A percentile compares a stretch with the other conserved stretches of the same genome.
phyloP scores from a whole-genome alignment of 2,797 vertebrate species.

The Hydrolagus colliei region DNA sequence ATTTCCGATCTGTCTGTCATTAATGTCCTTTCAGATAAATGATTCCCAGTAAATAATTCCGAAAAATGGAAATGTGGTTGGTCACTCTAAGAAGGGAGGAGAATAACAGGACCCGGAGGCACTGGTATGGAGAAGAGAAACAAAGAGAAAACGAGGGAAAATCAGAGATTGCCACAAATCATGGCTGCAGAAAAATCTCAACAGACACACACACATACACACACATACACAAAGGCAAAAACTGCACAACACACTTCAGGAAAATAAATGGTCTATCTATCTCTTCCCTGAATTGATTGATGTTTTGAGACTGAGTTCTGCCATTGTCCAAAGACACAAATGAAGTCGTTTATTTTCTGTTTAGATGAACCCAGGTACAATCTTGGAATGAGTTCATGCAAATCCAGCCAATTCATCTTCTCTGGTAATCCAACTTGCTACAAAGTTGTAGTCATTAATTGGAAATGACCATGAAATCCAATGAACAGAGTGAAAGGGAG shows the following conservation, averaged over 20 bases:
- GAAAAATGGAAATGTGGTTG: too few relatives aligned
- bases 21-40: too few relatives aligned
- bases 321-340: neutral
- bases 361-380: neutral
- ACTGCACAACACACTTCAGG: neutral
- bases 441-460: neutral
- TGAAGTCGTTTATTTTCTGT: neutral
- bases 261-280: neutral
- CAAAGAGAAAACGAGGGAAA: neutral
- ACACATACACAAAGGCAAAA: neutral
- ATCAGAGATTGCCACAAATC: too few relatives aligned
- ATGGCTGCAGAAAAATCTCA: too few relatives aligned
- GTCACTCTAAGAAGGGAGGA: neutral
- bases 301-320: neutral
- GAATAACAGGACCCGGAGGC: neutral
- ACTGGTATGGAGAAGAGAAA: neutral
- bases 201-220: neutral
- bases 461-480: neutral
- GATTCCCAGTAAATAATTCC: too few relatives aligned
- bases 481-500: neutral
- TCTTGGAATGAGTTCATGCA: neutral
- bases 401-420: neutral
- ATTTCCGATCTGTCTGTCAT: too few relatives aligned
- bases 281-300: neutral
- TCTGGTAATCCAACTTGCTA: neutral